Conservation (phyloP, 2,888 invertebrate genomes). For the Aelia acuminata region DNA sequence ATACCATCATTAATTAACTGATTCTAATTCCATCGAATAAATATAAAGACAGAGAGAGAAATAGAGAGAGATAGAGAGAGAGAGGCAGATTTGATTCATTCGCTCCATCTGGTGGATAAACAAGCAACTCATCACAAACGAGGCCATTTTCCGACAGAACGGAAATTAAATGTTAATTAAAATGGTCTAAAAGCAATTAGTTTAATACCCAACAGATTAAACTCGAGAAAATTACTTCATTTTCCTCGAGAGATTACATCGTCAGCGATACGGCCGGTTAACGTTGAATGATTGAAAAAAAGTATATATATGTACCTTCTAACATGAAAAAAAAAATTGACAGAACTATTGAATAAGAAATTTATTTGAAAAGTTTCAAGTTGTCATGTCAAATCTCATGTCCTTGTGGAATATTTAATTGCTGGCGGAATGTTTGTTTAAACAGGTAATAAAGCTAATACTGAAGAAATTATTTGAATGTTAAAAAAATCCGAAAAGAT, state of each 20-base stretch:
- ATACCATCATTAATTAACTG: not conserved
- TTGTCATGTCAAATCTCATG: no score
- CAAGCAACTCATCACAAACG: not conserved
- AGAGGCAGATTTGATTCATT: not conserved
- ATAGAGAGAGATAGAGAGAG: not conserved
- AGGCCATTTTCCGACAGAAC: not conserved
- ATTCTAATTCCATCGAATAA: not conserved
- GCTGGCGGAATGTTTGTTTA: no score
- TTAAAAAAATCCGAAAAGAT: no score
- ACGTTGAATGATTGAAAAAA: not conserved
- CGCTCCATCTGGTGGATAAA: not conserved
- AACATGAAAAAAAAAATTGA: no score
- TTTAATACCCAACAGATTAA: not conserved
- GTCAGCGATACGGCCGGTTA: not conserved
- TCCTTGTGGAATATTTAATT: no score
- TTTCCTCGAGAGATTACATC: not conserved
- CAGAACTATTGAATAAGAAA: no score
- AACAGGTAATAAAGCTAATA: no score
- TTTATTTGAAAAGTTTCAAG: no score
- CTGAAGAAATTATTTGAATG: no score
- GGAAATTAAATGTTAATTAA: slow-evolving; percentile 36
- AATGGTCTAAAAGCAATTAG: slow-evolving; percentile 21
- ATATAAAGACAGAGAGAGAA: not conserved
- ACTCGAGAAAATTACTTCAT: not conserved
- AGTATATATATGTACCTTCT: no score